phyloP scores from a whole-genome alignment of 2,113 vertebrate genomes.

The Epinephelus lanceolatus region DNA sequence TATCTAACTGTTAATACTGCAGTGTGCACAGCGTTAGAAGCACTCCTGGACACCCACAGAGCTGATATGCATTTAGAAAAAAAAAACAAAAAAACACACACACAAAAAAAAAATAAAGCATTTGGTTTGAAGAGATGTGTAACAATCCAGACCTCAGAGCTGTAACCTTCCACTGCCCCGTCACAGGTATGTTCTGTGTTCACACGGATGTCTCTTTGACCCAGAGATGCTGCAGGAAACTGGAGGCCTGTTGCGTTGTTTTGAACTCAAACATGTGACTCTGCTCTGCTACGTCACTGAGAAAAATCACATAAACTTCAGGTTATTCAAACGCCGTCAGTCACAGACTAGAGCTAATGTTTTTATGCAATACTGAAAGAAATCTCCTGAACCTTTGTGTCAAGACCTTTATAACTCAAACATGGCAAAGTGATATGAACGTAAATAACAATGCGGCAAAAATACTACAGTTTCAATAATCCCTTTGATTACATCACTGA shows the following conservation, averaged over 20 bases:
- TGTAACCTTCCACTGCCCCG: constrained; percentile 6
- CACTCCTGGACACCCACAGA: constrained; percentile 38
- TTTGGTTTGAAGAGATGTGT: constrained; percentile 66
- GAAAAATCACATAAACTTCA: constrained; percentile 6
- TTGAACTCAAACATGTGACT: constrained; percentile 16
- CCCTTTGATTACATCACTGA: constrained; percentile 41
- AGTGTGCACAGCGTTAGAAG: constrained; percentile 57
- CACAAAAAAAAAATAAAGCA: constrained; percentile 40
- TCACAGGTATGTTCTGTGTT: background rate
- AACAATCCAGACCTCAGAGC: constrained; percentile 24
- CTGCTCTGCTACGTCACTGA: background rate
- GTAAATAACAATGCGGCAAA: constrained; percentile 33
- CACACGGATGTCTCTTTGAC: constrained; percentile 3
- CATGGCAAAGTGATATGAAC: constrained; percentile 30
- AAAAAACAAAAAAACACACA: constrained; percentile 13
- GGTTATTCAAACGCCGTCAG: constrained; percentile 16
- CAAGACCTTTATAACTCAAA: background rate
- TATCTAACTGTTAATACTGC: constrained; percentile 75
- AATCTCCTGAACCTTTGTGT: constrained; percentile 7
- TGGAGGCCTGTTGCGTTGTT: background rate
- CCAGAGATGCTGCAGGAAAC: constrained; percentile 22
- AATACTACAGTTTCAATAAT: constrained; percentile 2
- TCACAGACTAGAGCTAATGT: background rate
- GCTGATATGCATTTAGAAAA: constrained; percentile 47
- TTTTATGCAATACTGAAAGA: background rate